A percentile compares a stretch with the other conserved stretches of the same genome.
Evolutionary conservation across 1,140 invertebrate species (phyloP).

Genomic region (Theocolax elegans): DNA sequence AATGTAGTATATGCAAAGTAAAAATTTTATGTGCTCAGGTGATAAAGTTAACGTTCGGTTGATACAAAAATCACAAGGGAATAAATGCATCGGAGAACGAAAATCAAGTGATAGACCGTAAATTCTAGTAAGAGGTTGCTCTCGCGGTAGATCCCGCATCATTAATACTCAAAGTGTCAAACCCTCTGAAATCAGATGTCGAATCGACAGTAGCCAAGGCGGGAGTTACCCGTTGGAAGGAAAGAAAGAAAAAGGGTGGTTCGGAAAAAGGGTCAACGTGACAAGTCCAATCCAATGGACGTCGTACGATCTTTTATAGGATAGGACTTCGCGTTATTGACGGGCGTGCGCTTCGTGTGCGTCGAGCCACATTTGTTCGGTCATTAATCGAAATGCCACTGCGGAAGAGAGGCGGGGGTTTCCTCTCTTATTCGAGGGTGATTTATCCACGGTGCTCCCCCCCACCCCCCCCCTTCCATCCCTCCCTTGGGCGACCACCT

Average conservation of each 20-base stretch:
- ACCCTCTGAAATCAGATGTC: conserved; percentile 8
- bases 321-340: conserved; percentile 46
- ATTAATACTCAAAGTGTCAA: conserved; percentile 27
- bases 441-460: conserved; percentile 50
- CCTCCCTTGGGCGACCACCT: too few species aligned
- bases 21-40: too few species aligned
- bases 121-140: too few species aligned
- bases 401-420: conserved; percentile 25
- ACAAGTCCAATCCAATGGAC: conserved; percentile 36
- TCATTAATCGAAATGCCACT: conserved; percentile 51
- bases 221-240: neutral
- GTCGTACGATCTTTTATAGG: conserved; percentile 29
- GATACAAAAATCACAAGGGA: too few species aligned
- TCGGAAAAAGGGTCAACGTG: conserved; percentile 48
- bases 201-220: conserved; percentile 21
- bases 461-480: conserved; percentile 46
- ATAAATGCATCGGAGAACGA: too few species aligned
- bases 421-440: conserved; percentile 34
- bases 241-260: conserved; percentile 1
- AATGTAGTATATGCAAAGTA: too few species aligned
- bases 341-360: conserved; percentile 40
- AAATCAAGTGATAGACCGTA: too few species aligned
- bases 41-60: too few species aligned
- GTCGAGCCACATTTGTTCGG: conserved; percentile 51
- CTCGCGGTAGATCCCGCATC: neutral